A percentile compares a stretch with the other conserved stretches of the same genome.
Conservation (phyloP, 2,888 invertebrate species). For the Autographa pulchrina region DNA sequence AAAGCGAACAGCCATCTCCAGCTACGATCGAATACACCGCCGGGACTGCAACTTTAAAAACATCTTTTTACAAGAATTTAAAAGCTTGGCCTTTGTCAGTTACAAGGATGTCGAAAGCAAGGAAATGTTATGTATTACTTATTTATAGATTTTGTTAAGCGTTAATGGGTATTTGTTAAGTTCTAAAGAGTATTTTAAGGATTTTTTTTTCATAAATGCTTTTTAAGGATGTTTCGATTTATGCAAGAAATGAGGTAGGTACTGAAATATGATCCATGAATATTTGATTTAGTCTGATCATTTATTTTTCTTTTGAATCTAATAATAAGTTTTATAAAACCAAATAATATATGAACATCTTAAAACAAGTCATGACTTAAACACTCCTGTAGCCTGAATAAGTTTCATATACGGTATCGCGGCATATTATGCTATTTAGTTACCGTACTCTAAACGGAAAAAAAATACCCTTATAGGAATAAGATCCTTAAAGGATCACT, state of each 20-base stretch:
- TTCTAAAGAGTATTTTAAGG: too few relatives aligned
- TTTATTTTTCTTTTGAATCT: neutral
- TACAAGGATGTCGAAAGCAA: constrained; percentile 14
- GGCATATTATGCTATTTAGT: too few relatives aligned
- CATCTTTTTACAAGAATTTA: constrained; percentile 41
- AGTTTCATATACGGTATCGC: too few relatives aligned
- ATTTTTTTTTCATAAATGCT: too few relatives aligned
- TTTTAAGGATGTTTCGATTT: too few relatives aligned
- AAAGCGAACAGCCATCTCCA: constrained; percentile 9
- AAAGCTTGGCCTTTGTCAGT: constrained; percentile 42
- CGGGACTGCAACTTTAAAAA: constrained; percentile 42
- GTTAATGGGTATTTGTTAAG: neutral
- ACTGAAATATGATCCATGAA: neutral
- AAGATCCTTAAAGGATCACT: too few relatives aligned
- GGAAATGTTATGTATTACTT: constrained; percentile 8
- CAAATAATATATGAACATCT: too few relatives aligned
- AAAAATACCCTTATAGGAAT: too few relatives aligned
- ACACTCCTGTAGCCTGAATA: too few relatives aligned
- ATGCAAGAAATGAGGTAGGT: too few relatives aligned
- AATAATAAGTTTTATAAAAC: neutral
- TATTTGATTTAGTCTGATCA: neutral
- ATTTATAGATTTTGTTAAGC: neutral
- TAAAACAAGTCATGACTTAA: too few relatives aligned
- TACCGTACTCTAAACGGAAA: too few relatives aligned
- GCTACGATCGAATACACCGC: constrained; percentile 36